phyloP scores from a whole-genome alignment of 2,797 vertebrate genomes.

The Enteromius radiatus region DNA sequence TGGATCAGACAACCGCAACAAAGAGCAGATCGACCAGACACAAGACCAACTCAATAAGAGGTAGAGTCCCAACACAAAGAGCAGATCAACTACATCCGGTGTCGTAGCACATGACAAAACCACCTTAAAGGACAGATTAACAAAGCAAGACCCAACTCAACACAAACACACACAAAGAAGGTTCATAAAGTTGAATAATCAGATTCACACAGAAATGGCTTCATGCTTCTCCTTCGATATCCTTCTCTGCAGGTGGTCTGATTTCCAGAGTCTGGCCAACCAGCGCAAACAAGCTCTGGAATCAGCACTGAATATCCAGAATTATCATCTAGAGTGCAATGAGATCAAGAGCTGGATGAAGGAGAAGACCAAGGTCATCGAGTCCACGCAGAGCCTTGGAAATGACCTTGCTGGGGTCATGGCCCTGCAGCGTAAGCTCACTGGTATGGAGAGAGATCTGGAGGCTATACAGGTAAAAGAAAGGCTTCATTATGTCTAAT shows the following conservation, averaged over 20 bases:
- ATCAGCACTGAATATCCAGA: conserved; percentile 92
- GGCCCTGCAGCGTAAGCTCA: conserved; percentile 92
- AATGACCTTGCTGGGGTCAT: conserved; percentile 92
- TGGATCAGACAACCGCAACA: conserved; percentile 81
- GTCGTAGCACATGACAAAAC: not conserved
- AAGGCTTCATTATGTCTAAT: not conserved
- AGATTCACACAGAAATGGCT: not conserved
- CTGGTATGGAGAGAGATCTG: conserved; percentile 91
- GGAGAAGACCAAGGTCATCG: conserved; percentile 96
- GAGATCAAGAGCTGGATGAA: conserved; percentile 95
- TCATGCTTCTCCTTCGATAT: not conserved
- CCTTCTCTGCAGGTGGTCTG: conserved; percentile 83
- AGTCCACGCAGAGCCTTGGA: conserved; percentile 91
- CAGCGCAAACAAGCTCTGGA: conserved; percentile 88
- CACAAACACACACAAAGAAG: conserved; percentile 1
- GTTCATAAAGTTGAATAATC: not conserved
- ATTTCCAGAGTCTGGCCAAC: conserved; percentile 84
- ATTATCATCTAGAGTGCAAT: conserved; percentile 94
- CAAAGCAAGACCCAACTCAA: not conserved
- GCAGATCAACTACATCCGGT: not conserved
- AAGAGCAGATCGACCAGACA: conserved; percentile 86
- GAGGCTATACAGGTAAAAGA: conserved; percentile 87
- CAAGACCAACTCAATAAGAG: conserved; percentile 89
- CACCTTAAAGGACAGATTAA: not conserved
- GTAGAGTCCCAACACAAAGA: conserved; percentile 67